Conservation (phyloP, 2,888 invertebrate species). For the Cheilosia soror region DNA sequence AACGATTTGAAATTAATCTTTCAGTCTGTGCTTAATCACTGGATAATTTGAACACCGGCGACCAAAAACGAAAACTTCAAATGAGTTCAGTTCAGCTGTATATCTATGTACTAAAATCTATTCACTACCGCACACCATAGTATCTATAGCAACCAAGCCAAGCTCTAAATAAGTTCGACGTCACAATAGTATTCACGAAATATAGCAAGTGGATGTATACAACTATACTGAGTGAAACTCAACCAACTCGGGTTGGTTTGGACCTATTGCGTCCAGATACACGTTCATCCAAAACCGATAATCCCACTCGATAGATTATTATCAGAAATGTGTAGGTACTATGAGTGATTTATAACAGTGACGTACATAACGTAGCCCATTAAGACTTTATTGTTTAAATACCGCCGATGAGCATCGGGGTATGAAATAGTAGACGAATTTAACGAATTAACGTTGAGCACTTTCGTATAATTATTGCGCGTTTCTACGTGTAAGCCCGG, state of each 20-base stretch:
- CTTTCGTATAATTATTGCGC: constrained; percentile 54
- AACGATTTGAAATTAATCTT: constrained; percentile 27
- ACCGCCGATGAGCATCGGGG: neutral
- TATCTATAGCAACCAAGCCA: neutral
- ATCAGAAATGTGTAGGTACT: constrained; percentile 17
- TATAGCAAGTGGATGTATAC: neutral
- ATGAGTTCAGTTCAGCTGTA: neutral
- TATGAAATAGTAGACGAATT: constrained; percentile 17
- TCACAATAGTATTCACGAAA: neutral
- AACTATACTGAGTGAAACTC: constrained; percentile 55
- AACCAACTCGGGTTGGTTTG: neutral
- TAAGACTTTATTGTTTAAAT: constrained; percentile 31
- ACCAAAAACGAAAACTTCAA: constrained; percentile 8
- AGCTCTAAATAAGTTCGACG: neutral
- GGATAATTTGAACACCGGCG: constrained; percentile 29
- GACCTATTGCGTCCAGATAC: neutral
- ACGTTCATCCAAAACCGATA: neutral
- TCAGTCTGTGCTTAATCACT: constrained; percentile 12
- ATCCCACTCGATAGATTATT: neutral
- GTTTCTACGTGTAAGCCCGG: constrained; percentile 63
- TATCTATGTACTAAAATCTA: neutral
- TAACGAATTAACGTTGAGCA: constrained; percentile 34
- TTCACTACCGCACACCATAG: too few relatives aligned
- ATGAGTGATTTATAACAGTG: constrained; percentile 44
- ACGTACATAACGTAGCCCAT: constrained; percentile 19